These are phyloP conservation scores for Coregonus clupeaformis DNA, from an alignment of 2,113 vertebrate genomes.

Conservation along the genomic window DNA sequence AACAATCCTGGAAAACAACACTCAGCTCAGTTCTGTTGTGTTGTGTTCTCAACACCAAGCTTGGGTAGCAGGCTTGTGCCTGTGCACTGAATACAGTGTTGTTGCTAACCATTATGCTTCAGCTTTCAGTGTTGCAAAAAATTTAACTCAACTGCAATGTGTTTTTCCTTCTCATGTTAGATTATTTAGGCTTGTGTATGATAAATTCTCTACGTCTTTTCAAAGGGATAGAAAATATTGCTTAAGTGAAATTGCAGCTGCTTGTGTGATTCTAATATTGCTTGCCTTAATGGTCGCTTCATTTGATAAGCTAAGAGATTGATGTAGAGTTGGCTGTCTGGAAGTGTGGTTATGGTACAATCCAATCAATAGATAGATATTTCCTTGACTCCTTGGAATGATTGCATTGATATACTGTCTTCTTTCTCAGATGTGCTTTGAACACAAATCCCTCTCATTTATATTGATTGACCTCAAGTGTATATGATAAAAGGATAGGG, in stretches of 20 bases:
- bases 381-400: neutral
- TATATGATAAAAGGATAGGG: neutral
- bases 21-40: conserved; percentile 21
- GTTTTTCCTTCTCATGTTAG: neutral
- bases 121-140: no score
- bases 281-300: neutral
- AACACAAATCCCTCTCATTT: conserved; percentile 3
- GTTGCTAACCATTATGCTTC: no score
- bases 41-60: conserved; percentile 35
- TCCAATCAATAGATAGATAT: neutral
- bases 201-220: neutral
- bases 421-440: neutral
- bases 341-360: neutral
- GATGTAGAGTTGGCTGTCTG: neutral
- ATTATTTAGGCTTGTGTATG: neutral
- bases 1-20: conserved; percentile 62
- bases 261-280: neutral
- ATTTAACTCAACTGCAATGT: no score
- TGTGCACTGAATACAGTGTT: no score
- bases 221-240: neutral
- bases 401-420: neutral
- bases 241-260: neutral
- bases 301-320: neutral
- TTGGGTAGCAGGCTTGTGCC: neutral
- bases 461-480: conserved; percentile 14